A percentile compares a stretch with the other conserved stretches of the same genome.
These are phyloP conservation scores for Neoarius graeffei DNA, from an alignment of 2,113 vertebrate species.

Conservation along the genomic window DNA sequence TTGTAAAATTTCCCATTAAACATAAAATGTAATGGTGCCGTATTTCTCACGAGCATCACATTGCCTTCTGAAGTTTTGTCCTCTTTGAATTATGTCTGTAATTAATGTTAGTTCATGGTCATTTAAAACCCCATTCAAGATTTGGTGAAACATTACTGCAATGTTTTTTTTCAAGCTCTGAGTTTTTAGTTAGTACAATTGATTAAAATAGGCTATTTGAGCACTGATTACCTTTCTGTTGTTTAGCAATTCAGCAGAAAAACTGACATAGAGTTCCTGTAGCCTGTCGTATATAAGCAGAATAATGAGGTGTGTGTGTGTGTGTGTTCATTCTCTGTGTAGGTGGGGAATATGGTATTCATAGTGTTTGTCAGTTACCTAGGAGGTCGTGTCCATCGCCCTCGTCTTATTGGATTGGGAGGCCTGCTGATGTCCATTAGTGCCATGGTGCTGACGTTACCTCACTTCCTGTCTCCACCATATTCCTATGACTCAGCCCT, in stretches of 20 bases:
- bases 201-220: neutral
- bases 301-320: neutral
- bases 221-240: neutral
- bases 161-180: neutral
- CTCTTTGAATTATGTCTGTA: neutral
- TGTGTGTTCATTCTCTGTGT: slow-evolving; percentile 47
- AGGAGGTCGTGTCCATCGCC: slow-evolving; percentile 88
- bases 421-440: slow-evolving; percentile 87
- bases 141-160: neutral
- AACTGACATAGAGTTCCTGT: neutral
- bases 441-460: slow-evolving; percentile 86
- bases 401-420: slow-evolving; percentile 82
- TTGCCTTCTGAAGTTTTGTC: neutral
- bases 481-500: slow-evolving; percentile 77
- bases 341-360: slow-evolving; percentile 89
- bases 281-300: neutral
- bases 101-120: neutral
- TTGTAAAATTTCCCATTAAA: neutral
- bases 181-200: neutral
- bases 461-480: slow-evolving; percentile 86
- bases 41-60: neutral
- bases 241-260: slow-evolving; percentile 9
- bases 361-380: slow-evolving; percentile 97
- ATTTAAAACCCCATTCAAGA: neutral
- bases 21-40: neutral